phyloP scores from a whole-genome alignment of 92 coral and sea anemone species.

The Palythoa caribaeorum region DNA sequence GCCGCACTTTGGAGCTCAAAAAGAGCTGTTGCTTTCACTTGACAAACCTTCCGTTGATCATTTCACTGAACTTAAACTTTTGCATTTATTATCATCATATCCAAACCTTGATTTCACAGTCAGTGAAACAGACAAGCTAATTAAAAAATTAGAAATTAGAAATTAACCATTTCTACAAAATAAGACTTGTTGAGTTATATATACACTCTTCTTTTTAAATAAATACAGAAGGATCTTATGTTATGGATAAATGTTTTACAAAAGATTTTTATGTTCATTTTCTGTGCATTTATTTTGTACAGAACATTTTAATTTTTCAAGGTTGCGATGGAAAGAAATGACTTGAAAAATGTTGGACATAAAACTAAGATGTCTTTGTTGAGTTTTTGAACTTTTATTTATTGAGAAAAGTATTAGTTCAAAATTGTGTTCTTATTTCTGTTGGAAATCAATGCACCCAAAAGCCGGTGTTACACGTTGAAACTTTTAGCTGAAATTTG shows the following conservation, averaged over 20 bases:
- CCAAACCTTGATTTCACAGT: too few relatives aligned
- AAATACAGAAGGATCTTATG: not conserved
- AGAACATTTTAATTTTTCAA: not conserved
- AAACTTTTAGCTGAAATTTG: too few relatives aligned
- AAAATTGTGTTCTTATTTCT: constrained; percentile 4
- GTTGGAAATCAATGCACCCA: constrained; percentile 1
- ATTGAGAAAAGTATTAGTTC: too few relatives aligned
- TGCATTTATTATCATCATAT: too few relatives aligned
- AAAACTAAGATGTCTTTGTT: not conserved
- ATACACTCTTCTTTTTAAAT: not conserved
- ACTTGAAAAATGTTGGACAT: not conserved
- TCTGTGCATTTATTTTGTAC: constrained; percentile 7
- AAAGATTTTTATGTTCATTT: too few relatives aligned
- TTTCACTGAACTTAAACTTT: too few relatives aligned
- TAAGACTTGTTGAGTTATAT: not conserved
- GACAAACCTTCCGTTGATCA: too few relatives aligned
- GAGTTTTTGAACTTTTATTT: constrained; percentile 5
- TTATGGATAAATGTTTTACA: not conserved
- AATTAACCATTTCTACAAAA: too few relatives aligned
- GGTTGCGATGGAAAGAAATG: not conserved
- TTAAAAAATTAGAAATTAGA: not conserved
- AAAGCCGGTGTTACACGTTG: too few relatives aligned
- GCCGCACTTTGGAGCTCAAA: too few relatives aligned
- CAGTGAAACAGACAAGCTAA: constrained; percentile 41
- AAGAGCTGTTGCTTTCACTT: too few relatives aligned